Base-by-base conservation (phyloP, 2,888 invertebrate genomes). In the Cetonia aurata region DNA sequence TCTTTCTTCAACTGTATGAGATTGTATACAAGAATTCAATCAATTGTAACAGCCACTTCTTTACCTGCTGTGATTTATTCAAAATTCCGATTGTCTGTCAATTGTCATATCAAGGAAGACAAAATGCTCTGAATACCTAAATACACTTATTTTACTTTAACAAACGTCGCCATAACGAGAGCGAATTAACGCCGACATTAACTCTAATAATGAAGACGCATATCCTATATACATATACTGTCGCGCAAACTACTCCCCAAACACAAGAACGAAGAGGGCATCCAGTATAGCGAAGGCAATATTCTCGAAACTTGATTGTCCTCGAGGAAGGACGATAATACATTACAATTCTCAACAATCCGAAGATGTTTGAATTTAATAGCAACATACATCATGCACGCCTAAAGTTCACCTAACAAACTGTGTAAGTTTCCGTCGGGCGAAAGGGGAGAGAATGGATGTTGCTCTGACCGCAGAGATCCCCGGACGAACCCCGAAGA, bases 361-460 rank as follows among this genome's bases (percentile, higher is more conserved):
- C 83, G 80, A 83, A 83, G 83, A 84, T 83, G 84, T 83, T 84
- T 82, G 82, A 83, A 84, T 83, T 84, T 84, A 84, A 84, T 84
- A 83, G 84, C 83, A 78, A 82, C 83, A 83, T 84, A 84, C 82
- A 84, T 84, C 84, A 84, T 84, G 83, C 80, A 80, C 80, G 80
- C 80, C 9, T 37, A 79, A 83, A 83, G 79, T 83, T 83, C 80
- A 82, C 82, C 80, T 82, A 82, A 82, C 81, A 81, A 81, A 81
- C 78, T 83, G 80, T 80, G 73, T 71, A 74, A 76, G 71, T 71
- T 74, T 71, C 62, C 37, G 10, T 8, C 9, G 10, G 71, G 46
- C 57, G 52, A 65, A 71, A 67, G 68, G 67, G 56, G 69, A 78
- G 78, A 80, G 82, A 84, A 84, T 84, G 82, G 83, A 84, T 83